Base-by-base conservation (phyloP, 1,140 invertebrate species). In the Bombus superbus region DNA sequence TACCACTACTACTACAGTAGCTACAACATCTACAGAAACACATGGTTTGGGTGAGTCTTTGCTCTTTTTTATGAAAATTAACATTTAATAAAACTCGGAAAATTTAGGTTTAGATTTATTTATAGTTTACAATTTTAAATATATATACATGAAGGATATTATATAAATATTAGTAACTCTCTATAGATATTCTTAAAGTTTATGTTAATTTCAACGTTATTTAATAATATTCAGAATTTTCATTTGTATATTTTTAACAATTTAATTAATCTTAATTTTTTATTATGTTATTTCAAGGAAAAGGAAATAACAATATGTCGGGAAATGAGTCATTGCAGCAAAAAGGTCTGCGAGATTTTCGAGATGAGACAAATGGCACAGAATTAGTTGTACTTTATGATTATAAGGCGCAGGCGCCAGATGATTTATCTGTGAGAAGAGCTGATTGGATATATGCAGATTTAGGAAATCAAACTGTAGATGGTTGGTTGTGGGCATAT, bases 401-500 rank as follows among this genome's bases (percentile, higher is more conserved):
- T 96, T 99, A 99, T 94, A 98, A 99, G 96, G 98, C 98, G 66
- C 98, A 99, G 96, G 98, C 98, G 59, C 97, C 98, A 3, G 98
- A 99, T 94, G 98, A 99, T 95, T 95, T 99, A 47, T 98, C 97
- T 44, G 98, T 99, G 53, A 96, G 97, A 86, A 95, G 98, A 74
- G 98, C 98, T 1, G 98, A 99, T 90, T 98, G 98, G 98, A 98
- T 99, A 82, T 99, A 99, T 95, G 98, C 98, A 0, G 98, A 99
- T 95, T 96, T 99, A 59, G 97, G 97, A 86, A 98, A 98, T 96
- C 98, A 99, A 95, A 98, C 98, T 0, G 98, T 99, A 2, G 98
- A 98, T 92, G 98, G 98, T 22, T 99, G 98, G 98, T 95, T 99
- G 47, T 99, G 98, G 98, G 98, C 98, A 0, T 99, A 98, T 94